Evolutionary conservation across 2,888 invertebrate species (phyloP), one percentile per base, ranked within the genome.

Genomic region (Cheilosia urbana): DNA sequence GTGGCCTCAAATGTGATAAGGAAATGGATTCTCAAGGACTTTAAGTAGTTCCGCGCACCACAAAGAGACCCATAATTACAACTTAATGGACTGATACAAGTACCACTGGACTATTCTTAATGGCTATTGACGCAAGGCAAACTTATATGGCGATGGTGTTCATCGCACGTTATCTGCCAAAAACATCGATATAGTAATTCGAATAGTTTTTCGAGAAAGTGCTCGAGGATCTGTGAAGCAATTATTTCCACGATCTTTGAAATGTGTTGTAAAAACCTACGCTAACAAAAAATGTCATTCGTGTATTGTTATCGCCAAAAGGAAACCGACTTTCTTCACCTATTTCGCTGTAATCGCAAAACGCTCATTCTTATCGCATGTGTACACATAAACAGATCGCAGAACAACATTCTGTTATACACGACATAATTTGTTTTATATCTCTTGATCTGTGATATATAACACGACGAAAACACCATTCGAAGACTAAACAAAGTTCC

Each of bases 1-100:
- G 42, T 19, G 62, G 2, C 49, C 53, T n/a, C 63, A 3, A 2
- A 21, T 2, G 15, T 51, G 65, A 76, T 65, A 82, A 76, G 49
- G 1, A 42, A 19, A n/a, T 27, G 13, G 13, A 13, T 17, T 40
- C 30, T 42, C 57, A 83, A 78, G 55, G 77, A 57, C 66, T 30
- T 62, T n/a, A 27, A 78, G 47, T 66, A 55, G 55, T 77, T 78
- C 51, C 72, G 62, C 65, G 17, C 15, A 45, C 58, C 37, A 45
- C 9, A n/a, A 58, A 49, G 45, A 17, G 7, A 11, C 9, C 15
- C 42, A 6, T 72, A 77, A 82, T 72, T 71, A 30, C 58, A 42
- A 4, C 47, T 77, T 60, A 53, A 66, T 57, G 27, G 40, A 19
- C 5, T 60, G 34, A 30, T 65, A 66, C 19, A 77, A 77, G 65